These are phyloP conservation scores for Oscheius myriophilus DNA, from an alignment of 2,888 invertebrate species.

Conservation along the genomic window DNA sequence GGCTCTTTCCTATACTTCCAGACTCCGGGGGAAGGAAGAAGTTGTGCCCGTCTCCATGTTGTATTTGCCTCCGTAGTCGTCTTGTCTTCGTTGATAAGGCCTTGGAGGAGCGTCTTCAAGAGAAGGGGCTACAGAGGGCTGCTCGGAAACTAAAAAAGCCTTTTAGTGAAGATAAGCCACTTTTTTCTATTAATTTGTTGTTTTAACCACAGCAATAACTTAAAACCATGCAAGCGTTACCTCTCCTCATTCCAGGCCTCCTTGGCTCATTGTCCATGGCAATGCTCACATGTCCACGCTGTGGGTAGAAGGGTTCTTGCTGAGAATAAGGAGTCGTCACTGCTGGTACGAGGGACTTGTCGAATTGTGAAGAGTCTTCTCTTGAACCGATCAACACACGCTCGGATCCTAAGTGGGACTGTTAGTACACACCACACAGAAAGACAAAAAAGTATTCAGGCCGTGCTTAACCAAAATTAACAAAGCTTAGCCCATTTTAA, in stretches of 20 bases:
- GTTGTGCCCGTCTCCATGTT: conserved; percentile 40
- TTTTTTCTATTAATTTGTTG: neutral
- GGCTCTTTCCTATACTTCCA: conserved; percentile 34
- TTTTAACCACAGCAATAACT: neutral
- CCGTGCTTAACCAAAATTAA: neutral
- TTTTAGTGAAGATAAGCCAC: neutral
- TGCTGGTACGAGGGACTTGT: conserved; percentile 24
- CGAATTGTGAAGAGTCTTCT: conserved; percentile 29
- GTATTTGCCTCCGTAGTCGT: conserved; percentile 37
- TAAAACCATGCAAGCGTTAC: conserved; percentile 38
- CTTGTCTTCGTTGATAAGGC: conserved; percentile 48
- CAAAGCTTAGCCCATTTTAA: conserved; percentile 1
- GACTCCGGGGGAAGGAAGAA: conserved; percentile 33
- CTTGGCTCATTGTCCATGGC: conserved; percentile 56
- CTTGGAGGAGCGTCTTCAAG: conserved; percentile 31
- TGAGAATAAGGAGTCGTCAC: conserved; percentile 29
- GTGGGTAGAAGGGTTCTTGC: conserved; percentile 21
- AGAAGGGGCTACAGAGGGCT: conserved; percentile 28
- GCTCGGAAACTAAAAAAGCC: conserved; percentile 29
- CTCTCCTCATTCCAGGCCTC: conserved; percentile 39
- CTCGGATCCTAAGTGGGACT: conserved; percentile 25
- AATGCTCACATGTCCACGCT: conserved; percentile 44
- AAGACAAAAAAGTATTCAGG: neutral
- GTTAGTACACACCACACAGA: conserved; percentile 25
- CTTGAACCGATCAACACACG: conserved; percentile 27